These are phyloP conservation scores for Thelaira solivaga DNA, from an alignment of 2,888 invertebrate genomes.

Conservation along the genomic window DNA sequence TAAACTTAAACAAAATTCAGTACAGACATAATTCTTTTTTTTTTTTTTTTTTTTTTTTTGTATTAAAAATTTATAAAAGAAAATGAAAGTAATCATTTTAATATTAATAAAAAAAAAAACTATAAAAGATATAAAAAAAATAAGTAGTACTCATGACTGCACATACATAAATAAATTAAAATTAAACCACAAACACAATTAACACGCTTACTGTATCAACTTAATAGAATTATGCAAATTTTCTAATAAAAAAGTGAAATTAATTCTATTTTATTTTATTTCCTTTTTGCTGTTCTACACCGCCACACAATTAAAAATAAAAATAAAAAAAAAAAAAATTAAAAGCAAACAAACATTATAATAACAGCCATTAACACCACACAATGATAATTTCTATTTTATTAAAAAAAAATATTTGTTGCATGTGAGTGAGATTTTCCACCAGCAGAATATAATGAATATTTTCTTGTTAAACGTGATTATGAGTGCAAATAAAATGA, in stretches of 20 bases:
- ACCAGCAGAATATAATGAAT: constrained; percentile 11
- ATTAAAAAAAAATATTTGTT: constrained; percentile 28
- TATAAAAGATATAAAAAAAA: neutral
- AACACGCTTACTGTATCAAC: constrained; percentile 25
- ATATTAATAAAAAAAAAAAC: neutral
- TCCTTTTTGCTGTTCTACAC: neutral
- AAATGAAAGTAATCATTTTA: too few species aligned
- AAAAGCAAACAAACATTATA: constrained; percentile 9
- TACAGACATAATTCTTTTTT: too few species aligned
- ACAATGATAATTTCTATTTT: constrained; percentile 27
- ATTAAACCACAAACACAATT: constrained; percentile 11
- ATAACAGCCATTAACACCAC: constrained; percentile 30
- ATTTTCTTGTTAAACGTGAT: constrained; percentile 18
- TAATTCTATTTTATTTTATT: neutral
- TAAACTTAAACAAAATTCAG: too few species aligned
- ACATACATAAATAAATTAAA: constrained; percentile 7
- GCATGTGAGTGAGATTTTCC: constrained; percentile 5
- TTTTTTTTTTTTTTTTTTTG: too few species aligned
- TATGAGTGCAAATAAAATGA: neutral
- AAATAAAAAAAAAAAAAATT: neutral
- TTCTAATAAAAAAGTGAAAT: neutral
- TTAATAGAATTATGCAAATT: constrained; percentile 50
- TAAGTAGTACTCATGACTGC: neutral
- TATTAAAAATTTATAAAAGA: too few species aligned
- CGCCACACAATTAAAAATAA: neutral